phyloP scores from a whole-genome alignment of 2,113 vertebrate genomes.

The Chlamydotis undulata region DNA sequence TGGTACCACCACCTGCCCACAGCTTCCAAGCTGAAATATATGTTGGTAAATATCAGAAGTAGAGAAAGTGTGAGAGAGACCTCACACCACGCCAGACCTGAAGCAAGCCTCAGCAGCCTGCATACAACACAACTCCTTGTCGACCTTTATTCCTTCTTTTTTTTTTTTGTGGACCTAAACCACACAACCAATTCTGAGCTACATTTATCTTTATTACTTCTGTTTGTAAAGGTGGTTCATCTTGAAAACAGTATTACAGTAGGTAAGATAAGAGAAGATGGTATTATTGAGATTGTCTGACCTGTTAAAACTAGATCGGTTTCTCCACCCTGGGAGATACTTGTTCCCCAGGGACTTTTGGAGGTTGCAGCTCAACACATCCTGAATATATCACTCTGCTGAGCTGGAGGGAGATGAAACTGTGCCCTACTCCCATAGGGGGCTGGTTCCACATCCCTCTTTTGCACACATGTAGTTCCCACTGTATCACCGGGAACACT shows the following conservation, averaged over 20 bases:
- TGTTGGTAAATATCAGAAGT: background rate
- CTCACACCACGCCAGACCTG: background rate
- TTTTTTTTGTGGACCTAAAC: background rate
- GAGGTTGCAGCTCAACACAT: background rate
- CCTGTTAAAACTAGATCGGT: background rate
- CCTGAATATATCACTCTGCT: background rate
- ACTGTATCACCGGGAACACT: background rate
- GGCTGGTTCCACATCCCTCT: background rate
- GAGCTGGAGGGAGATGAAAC: background rate
- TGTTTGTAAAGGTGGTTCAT: background rate
- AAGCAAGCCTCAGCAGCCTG: background rate
- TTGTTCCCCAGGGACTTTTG: fast-evolving
- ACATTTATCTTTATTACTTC: background rate
- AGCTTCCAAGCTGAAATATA: background rate
- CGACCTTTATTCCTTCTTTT: background rate
- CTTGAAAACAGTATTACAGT: background rate
- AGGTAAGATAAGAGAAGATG: background rate
- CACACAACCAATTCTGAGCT: background rate
- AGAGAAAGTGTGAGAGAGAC: background rate
- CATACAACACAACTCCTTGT: fast-evolving
- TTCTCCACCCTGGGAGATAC: background rate
- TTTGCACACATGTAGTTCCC: background rate
- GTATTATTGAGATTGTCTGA: background rate
- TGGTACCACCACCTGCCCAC: background rate
- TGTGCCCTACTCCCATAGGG: fast-evolving